Base-by-base conservation (phyloP, 2,888 invertebrate genomes). In the Erynnis tages region DNA sequence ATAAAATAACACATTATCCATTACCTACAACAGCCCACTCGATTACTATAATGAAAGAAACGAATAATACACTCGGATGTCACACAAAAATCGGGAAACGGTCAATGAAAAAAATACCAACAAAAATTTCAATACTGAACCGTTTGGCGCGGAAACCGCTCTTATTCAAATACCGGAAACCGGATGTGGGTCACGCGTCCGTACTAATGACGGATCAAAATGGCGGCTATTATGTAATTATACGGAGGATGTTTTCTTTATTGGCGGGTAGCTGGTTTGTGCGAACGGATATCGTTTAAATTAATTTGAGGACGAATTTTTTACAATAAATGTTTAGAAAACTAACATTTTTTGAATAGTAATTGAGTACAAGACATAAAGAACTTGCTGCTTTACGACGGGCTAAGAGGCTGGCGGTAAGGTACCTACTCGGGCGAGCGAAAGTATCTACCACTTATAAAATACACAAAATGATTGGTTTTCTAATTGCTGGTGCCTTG, bases 181-280 rank as follows among this genome's bases (percentile, higher is more conserved):
- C 79, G 82, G 81, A 81, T 75, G 82, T 70, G 72, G 74, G 72
- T 66, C 79, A 71, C 71, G 67, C 73, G 72, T 67, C 70, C 65
- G 65, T 64, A 68, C 66, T 71, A 74, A 73, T 71, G 69, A 62
- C 67, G 67, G 71, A 72, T 73, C 68, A 65, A 65, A 64, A 64
- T 61, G 61, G 60, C 59, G 38, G 48, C 58, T 53, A 65, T 65
- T 65, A 63, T 65, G 61, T 61, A 57, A 65, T 63, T 65, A 63
- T 59, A 54, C 48, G 53, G 56, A 57, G 59, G 58, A 62, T 61
- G 60, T 62, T 58, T 59, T 62, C 60, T 61, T 61, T 43, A 50
- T 50, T 50, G 43, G 27, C 43, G 41, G 19, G 14, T 50, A 17
- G 49, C 10, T 23, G 40, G 40, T 5, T 37, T 17, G 46, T 37